These are phyloP conservation scores for Oplegnathus fasciatus DNA, from an alignment of 2,113 vertebrate genomes.

Conservation along the genomic window DNA sequence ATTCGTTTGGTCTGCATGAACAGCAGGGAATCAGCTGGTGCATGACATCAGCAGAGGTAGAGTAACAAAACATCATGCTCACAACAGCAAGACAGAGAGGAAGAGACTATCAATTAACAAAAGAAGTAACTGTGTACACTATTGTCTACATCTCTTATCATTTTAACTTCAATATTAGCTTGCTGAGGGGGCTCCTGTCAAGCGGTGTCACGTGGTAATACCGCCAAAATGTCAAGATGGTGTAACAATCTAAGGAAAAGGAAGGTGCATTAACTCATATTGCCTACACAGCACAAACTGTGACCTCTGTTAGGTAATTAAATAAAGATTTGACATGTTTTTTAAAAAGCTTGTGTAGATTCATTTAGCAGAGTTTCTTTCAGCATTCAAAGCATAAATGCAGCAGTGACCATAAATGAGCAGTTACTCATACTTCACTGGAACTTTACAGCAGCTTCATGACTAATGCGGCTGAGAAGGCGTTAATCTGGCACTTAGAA, in stretches of 20 bases:
- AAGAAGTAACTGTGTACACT: background rate
- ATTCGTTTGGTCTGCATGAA: background rate
- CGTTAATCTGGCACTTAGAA: background rate
- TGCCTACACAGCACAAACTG: background rate
- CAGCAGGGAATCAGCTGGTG: constrained; percentile 21
- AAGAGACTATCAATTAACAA: background rate
- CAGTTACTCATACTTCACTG: background rate
- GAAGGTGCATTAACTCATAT: background rate
- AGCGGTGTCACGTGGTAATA: background rate
- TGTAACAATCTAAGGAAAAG: background rate
- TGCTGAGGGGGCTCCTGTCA: background rate
- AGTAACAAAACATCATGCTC: background rate
- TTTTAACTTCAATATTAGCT: too few relatives aligned
- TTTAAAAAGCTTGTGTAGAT: background rate
- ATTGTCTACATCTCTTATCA: background rate
- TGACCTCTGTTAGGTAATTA: too few relatives aligned
- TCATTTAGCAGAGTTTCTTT: background rate
- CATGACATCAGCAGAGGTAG: background rate
- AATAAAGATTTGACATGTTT: background rate
- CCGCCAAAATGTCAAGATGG: background rate
- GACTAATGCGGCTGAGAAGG: background rate
- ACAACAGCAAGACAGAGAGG: background rate
- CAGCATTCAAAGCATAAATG: background rate
- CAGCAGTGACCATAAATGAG: too few relatives aligned
- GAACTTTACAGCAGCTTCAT: background rate